Base-by-base conservation (phyloP, 2,888 invertebrate species). In the Cyaniris semiargus region DNA sequence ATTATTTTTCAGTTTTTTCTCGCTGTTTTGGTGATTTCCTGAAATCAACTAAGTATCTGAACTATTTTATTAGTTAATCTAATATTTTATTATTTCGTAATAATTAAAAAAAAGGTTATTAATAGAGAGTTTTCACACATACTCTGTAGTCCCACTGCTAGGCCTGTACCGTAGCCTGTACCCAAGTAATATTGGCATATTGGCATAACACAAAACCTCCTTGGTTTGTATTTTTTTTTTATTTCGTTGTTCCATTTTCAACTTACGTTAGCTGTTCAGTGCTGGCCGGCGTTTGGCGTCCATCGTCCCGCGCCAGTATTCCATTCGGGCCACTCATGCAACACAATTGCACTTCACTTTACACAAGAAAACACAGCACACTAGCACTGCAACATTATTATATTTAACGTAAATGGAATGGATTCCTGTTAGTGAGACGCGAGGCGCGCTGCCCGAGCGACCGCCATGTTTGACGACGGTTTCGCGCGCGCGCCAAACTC, bases 241-340 rank as follows among this genome's bases (percentile, higher is more conserved):
- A 27, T 31, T 31, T 6, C 15, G 10, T 0, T 5, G 18, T 53
- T 53, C 48, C 15, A 74, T 74, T 74, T 74, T 74, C 74, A 27
- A 90, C 93, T 89, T 85, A 93, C 93, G 93, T 93, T 91, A 93
- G 89, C 90, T 93, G 91, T 81, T 93, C 93, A 76, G 92, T 92
- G 88, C 92, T 93, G 85, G 92, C 92, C 89, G 93, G 93, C 84
- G 93, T 91, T 79, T 89, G 90, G 83, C 92, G 87, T 85, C 92
- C 93, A 84, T 90, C 89, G 84, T 88, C 89, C 88, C 89, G 87
- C 85, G 84, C 89, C 80, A 84, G 86, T 83, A 85, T 87, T 84
- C 90, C 93, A 93, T 93, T 88, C 83, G 87, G 84, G 84, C 86
- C 91, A 92, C 89, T 91, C 93, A 93, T 93, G 90, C 93, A 93